Evolutionary conservation across 1,140 invertebrate species (phyloP).

Genomic region (Ceratina australensis): DNA sequence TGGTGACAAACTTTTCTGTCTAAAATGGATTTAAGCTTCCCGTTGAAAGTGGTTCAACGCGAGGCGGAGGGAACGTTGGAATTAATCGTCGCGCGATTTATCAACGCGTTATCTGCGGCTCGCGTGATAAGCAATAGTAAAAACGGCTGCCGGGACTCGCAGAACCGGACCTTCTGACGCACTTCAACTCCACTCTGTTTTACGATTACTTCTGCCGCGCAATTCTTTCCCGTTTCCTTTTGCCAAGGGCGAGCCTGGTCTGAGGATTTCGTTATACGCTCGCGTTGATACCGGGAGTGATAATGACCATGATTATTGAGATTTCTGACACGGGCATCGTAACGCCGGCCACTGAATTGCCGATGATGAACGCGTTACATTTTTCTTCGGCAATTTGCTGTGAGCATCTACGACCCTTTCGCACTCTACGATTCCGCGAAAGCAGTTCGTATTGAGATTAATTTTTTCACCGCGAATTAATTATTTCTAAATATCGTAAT

Average conservation of each 20-base stretch:
- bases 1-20: background rate
- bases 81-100: slow-evolving; percentile 31
- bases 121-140: slow-evolving; percentile 36
- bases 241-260: background rate
- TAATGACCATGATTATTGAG: background rate
- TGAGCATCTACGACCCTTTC: no score
- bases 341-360: background rate
- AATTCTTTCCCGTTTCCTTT: background rate
- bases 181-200: background rate
- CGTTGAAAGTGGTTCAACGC: background rate
- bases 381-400: background rate
- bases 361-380: background rate
- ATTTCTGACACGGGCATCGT: background rate
- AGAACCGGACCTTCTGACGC: background rate
- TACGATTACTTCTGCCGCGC: slow-evolving; percentile 8
- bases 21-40: background rate
- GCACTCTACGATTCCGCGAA: no score
- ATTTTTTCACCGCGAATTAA: no score
- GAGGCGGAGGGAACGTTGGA: background rate
- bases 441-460: no score
- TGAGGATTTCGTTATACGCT: slow-evolving; percentile 1
- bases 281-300: no score
- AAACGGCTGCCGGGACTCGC: background rate
- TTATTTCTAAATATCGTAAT: no score
- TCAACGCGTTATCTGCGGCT: slow-evolving; percentile 27